Percentiles rank a stretch among this genome's conserved stretches.
Conservation (phyloP, 2,797 vertebrate genomes). For the Pelobates cultripes region DNA sequence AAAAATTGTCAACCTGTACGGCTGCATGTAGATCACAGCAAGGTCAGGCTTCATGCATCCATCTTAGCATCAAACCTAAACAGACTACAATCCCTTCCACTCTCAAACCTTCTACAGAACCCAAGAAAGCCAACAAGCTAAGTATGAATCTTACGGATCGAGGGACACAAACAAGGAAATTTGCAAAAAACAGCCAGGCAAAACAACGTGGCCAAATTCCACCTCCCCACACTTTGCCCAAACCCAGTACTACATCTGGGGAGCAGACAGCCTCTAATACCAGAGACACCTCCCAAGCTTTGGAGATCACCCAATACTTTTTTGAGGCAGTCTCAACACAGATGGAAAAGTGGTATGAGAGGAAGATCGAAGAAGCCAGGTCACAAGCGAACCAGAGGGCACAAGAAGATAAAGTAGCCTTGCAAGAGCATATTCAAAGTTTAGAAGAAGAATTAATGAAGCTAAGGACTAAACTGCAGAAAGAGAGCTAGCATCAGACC, state of each 20-base stretch:
- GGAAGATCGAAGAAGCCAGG: conserved; percentile 90
- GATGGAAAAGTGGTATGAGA: conserved; percentile 98
- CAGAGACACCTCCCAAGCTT: conserved; percentile 81
- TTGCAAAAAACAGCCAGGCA: conserved; percentile 68
- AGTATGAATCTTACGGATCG: conserved; percentile 62
- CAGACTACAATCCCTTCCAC: conserved; percentile 65
- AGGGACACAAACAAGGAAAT: conserved; percentile 72
- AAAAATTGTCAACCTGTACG: conserved; percentile 66
- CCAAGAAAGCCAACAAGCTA: conserved; percentile 68
- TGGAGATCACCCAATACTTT: conserved; percentile 95
- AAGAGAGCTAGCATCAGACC: conserved; percentile 72
- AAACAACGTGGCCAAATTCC: conserved; percentile 66
- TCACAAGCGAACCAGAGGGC: conserved; percentile 85
- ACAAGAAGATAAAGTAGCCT: conserved; percentile 78
- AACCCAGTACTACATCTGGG: fast-evolving
- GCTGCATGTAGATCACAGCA: conserved; percentile 67
- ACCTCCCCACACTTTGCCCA: conserved; percentile 56
- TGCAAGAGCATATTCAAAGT: conserved; percentile 83
- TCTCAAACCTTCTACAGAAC: conserved; percentile 61
- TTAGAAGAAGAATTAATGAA: conserved; percentile 89
- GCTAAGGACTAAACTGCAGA: conserved; percentile 80
- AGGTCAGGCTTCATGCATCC: conserved; percentile 65
- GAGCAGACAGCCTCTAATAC: conserved; percentile 63
- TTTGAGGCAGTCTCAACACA: conserved; percentile 93
- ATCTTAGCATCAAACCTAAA: conserved; percentile 55